phyloP scores from a whole-genome alignment of 2,888 invertebrate species.

The Hymenopus coronatus region DNA sequence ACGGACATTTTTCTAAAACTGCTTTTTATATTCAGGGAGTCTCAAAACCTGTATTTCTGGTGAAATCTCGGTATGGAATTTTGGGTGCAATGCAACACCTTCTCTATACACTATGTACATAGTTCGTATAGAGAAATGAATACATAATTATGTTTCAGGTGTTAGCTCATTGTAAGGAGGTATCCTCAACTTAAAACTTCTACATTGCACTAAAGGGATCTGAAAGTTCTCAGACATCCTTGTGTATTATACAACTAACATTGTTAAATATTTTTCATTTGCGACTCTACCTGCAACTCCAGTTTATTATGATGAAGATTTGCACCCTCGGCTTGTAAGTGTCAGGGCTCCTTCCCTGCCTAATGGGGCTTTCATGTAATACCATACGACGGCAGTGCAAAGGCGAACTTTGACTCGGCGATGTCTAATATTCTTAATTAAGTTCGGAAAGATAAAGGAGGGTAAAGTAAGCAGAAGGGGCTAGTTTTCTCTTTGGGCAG shows the following conservation, averaged over 20 bases:
- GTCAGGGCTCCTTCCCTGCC: background rate
- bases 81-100: too few species aligned
- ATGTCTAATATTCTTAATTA: conserved; percentile 14
- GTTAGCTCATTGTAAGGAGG: too few species aligned
- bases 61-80: too few species aligned
- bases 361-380: background rate
- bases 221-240: background rate
- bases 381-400: background rate
- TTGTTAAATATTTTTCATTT: background rate
- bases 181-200: too few species aligned
- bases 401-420: background rate
- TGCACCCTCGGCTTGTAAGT: background rate
- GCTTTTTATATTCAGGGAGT: too few species aligned
- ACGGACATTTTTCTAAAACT: too few species aligned
- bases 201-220: too few species aligned
- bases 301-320: background rate
- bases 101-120: too few species aligned
- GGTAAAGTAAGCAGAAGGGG: background rate
- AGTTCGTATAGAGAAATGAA: too few species aligned
- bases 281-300: background rate
- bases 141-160: too few species aligned
- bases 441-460: background rate
- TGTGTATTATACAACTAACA: background rate
- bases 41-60: too few species aligned
- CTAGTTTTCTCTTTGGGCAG: conserved; percentile 11